Evolutionary conservation across 1,140 invertebrate species (phyloP), one percentile per base, ranked within the genome.

Genomic region (Gryllus bimaculatus): DNA sequence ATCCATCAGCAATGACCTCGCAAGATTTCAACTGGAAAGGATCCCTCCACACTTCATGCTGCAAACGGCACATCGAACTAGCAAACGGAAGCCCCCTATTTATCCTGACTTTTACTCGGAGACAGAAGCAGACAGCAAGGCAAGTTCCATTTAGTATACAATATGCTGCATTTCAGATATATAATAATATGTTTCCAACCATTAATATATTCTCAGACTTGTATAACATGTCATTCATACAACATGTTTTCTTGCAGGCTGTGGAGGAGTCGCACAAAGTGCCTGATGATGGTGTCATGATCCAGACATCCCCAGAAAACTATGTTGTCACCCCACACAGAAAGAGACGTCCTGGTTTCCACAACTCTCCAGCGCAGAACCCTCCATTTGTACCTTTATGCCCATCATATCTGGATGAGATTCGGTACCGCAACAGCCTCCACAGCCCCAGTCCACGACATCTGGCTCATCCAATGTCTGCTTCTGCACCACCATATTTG

Each of bases 321-420:
- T 94, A 94, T 83, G 93, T 94, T 47, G 94, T 95, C 8, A 95
- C 93, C 66, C 94, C 94, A 0, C 93, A 94, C 85, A 85, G 94
- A 81, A 95, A 95, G 86, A 87, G 93, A 85, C 87, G 93, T 83
- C 93, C 93, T 2, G 93, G 94, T 47, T 95, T 95, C 84, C 93
- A 94, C 82, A 95, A 94, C 83, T 91, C 93, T 8, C 93, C 93
- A 10, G 91, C 93, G 75, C 93, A 95, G 83, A 95, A 95, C 86
- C 92, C 93, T 76, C 93, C 93, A 15, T 95, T 95, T 83, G 93
- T 94, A 74, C 92, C 93, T 47, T 94, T 93, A 78, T 89, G 89
- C 66, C 91, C 91, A 21, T 91, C 90, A 81, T 91, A 92, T 82
- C 85, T 92, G 77, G 91, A 92, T 83, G 91, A 93, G 82, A 85